Evolutionary conservation across 2,797 vertebrate genomes (phyloP).

Genomic region (Smutsia temminckii): DNA sequence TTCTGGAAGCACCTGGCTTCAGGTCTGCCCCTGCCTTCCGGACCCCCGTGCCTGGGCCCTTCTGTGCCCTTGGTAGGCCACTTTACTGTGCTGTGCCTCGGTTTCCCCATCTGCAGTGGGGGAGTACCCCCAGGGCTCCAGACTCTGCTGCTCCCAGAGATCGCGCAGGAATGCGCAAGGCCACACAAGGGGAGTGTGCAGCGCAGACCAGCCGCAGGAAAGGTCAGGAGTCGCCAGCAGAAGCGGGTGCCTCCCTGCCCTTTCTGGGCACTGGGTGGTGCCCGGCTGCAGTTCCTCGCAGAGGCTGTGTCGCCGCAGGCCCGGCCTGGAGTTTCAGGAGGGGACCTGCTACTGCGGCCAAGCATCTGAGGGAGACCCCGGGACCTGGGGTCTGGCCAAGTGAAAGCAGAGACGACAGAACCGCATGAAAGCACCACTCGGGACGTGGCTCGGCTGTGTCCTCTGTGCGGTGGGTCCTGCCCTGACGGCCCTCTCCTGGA

Average conservation of each 20-base stretch:
- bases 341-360: neutral
- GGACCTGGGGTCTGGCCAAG: too few relatives aligned
- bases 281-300: neutral
- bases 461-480: accelerated
- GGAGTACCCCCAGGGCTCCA: accelerated
- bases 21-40: accelerated
- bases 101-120: neutral
- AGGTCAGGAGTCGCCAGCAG: accelerated
- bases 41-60: neutral
- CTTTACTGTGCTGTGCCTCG: neutral
- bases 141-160: neutral
- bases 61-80: too few relatives aligned
- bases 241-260: neutral
- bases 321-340: neutral
- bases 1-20: neutral
- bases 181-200: accelerated
- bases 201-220: accelerated
- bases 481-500: neutral
- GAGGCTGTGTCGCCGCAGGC: accelerated
- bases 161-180: accelerated
- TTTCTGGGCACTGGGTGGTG: too few relatives aligned
- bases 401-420: neutral
- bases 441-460: accelerated
- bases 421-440: neutral
- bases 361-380: neutral